Base-by-base conservation (phyloP, 2,888 invertebrate genomes). In the Drosophila putrida region DNA sequence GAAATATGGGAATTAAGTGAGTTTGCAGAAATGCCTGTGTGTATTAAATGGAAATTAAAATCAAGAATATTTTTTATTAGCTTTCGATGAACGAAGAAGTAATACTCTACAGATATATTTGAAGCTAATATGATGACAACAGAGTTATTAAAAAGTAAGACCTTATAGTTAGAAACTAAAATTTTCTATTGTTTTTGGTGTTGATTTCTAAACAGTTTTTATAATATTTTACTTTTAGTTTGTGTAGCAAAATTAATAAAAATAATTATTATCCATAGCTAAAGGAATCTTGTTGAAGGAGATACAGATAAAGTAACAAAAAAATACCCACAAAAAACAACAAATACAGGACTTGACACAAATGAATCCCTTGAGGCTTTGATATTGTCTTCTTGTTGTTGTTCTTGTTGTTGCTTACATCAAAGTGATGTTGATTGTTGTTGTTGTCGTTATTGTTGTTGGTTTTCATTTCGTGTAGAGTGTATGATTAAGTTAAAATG, bases 401-500 rank as follows among this genome's bases (percentile, higher is more conserved):
- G 11, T 15, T 27, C 28, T 33, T 47, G 27, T 58, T 36, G 27
- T 13, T 43, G 33, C 15, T n/a, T 36, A 69, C 74, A 71, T 69
- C 71, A 80, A 80, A 71, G 54, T 31, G 39, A 47, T 53, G 28
- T 33, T 20, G 15, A 44, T 38, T 41, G 20, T 43, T 54, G n/a
- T 46, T 58, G 44, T 61, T 55, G 20, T 41, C 35, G 25, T 36
- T 15, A 28, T 36, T 28, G 35, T 11, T 50, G n/a, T 64, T 41
- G 36, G 39, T 25, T 41, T 27, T 25, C 31, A 31, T 53, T 49
- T 55, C 25, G 36, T 60, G 59, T 54, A 57, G 62, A 74, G 38
- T 41, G 77, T 74, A 39, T 49, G 71, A 83, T 88, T 80, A 82
- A 88, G 88, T 78, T 80, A 85, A 82, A 74, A 88, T 73, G 78